These are phyloP conservation scores for Ammodytes dubius DNA, from an alignment of 2,113 vertebrate species.

Conservation along the genomic window DNA sequence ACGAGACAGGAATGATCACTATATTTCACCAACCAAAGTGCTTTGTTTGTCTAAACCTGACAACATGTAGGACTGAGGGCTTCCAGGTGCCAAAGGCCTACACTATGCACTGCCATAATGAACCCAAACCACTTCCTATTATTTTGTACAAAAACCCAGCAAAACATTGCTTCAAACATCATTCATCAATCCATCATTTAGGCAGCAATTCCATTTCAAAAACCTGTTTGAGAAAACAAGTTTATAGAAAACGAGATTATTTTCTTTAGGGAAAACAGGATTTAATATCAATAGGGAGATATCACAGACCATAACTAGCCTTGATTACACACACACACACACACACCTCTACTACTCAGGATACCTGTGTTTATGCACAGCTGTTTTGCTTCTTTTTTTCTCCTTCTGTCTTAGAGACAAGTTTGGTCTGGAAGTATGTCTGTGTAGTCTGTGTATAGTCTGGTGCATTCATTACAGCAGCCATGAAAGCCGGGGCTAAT, in stretches of 20 bases:
- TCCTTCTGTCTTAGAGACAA: slow-evolving; percentile 52
- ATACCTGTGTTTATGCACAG: slow-evolving; percentile 26
- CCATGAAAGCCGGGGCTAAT: slow-evolving; percentile 79
- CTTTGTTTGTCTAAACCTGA: not conserved
- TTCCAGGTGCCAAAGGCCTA: not conserved
- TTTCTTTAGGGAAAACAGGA: not conserved
- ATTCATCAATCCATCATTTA: not conserved
- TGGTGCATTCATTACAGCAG: slow-evolving; percentile 61
- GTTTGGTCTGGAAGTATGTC: slow-evolving; percentile 67
- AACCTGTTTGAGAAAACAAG: not conserved
- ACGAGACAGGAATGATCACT: not conserved
- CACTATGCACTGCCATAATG: not conserved
- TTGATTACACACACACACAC: too few species aligned
- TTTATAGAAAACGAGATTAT: not conserved
- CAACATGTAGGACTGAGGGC: not conserved
- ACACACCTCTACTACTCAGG: too few species aligned
- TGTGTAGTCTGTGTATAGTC: slow-evolving; percentile 14
- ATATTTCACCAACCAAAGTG: not conserved
- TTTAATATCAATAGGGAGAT: not conserved
- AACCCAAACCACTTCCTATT: too few species aligned
- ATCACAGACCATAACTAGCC: too few species aligned
- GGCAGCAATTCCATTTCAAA: not conserved
- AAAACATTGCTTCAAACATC: not conserved
- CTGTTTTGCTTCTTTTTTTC: not conserved
- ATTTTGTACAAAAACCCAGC: not conserved